Evolutionary conservation across 2,113 vertebrate genomes (phyloP), one percentile per base, ranked within the genome.

Genomic region (Oryzias curvinotus): DNA sequence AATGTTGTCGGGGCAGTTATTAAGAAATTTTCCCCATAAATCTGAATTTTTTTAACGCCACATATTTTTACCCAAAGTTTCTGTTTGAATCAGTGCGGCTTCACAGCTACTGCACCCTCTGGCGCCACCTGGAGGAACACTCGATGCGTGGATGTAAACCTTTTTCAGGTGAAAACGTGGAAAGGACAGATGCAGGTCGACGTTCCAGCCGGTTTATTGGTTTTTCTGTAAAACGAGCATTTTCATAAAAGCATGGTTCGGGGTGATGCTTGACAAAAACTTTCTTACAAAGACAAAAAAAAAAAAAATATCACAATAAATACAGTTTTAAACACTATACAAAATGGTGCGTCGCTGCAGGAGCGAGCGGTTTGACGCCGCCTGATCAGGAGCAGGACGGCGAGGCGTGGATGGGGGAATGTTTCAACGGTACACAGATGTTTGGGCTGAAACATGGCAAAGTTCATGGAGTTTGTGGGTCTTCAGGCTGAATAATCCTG

Each of bases 401-500:
- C 50, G 41, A 36, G 12, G 36, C 8, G 60, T 0, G 44, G 49
- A 58, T 7, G 45, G 47, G 63, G 77, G 71, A 73, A 85, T 81
- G 86, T 83, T 79, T 68, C 57, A 71, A 74, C 50, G 66, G 74
- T 74, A 78, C 44, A 45, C 44, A 45, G 8, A 45, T 4, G 44
- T 17, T 45, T 1, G 1, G 16, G 44, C 44, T 14, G 44, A 45
- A 45, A 14, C 44, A 48, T 18, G 56, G 60, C 16, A 4, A 63
- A 50, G 59, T 67, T 57, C 65, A 53, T 68, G 53, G 57, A 16
- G 56, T 73, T 49, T 61, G 68, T 23, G 47, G 16, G 19, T 50
- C 47, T 47, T 57, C 77, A 92, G 23, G 89, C 84, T 0, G 90
- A 91, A 52, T 91, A 92, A 66, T 92, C 91, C 91, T 92, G 85